These are phyloP conservation scores for Potamarius usumacintae DNA, from an alignment of 2,113 vertebrate genomes.

Conservation along the genomic window DNA sequence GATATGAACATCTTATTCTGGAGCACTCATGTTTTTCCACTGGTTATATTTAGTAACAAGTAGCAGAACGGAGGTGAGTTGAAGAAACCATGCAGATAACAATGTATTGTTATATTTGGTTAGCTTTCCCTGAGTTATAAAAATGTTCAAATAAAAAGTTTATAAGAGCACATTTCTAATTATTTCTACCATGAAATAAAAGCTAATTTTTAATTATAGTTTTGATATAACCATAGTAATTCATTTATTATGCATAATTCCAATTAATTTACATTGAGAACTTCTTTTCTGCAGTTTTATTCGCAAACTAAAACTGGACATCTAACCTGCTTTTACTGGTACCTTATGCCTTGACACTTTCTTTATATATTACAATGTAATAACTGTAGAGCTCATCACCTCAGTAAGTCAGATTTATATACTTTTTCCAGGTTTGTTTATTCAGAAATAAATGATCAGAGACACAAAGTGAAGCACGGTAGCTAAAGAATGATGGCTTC, in stretches of 20 bases:
- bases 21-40: conserved; percentile 23
- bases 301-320: not conserved
- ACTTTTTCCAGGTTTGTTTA: conserved; percentile 44
- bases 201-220: not conserved
- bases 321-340: not conserved
- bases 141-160: not conserved
- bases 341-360: not conserved
- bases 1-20: conserved; percentile 28
- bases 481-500: not conserved
- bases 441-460: conserved; percentile 45
- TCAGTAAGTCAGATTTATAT: conserved; percentile 38
- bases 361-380: conserved; percentile 7
- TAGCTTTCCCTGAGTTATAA: not conserved
- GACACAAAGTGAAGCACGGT: conserved; percentile 40
- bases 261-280: not conserved
- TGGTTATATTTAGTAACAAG: conserved; percentile 20
- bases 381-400: conserved; percentile 3
- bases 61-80: not conserved
- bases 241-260: not conserved
- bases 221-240: not conserved
- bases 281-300: not conserved
- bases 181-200: not conserved
- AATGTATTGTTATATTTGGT: not conserved
- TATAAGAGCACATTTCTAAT: not conserved
- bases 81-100: not conserved